Percentiles rank a stretch among this genome's conserved stretches.
phyloP scores from a whole-genome alignment of 2,113 vertebrate species.

The Pseudopipra pipra region DNA sequence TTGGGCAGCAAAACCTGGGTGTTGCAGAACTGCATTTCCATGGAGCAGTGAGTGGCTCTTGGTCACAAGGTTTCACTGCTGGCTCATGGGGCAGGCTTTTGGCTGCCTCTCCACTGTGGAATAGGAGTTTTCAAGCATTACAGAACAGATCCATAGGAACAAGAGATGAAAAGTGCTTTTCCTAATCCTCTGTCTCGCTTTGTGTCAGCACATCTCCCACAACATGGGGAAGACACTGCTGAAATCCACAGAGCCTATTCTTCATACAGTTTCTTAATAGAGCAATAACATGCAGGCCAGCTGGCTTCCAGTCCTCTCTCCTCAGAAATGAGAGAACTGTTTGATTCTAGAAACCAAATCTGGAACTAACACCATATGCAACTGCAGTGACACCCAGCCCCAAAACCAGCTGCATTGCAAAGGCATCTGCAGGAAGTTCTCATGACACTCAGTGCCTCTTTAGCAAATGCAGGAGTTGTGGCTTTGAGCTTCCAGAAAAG shows the following conservation, averaged over 20 bases:
- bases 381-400: background rate
- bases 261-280: background rate
- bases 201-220: background rate
- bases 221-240: background rate
- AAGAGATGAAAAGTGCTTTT: background rate
- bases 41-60: background rate
- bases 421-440: background rate
- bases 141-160: background rate
- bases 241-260: background rate
- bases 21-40: background rate
- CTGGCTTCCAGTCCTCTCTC: background rate
- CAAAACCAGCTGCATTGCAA: background rate
- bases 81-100: background rate
- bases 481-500: background rate
- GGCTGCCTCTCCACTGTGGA: background rate
- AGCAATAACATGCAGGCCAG: background rate
- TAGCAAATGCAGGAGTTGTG: rapidly evolving
- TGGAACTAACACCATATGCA: background rate
- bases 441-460: background rate
- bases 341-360: background rate
- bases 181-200: background rate
- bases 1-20: background rate
- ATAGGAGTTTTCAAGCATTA: background rate
- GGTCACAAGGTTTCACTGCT: background rate
- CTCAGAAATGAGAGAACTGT: background rate